A percentile compares a stretch with the other conserved stretches of the same genome.
Conservation (phyloP, 37 sponge, comb jelly and placozoan genomes). For the Ephydatia muelleri region DNA sequence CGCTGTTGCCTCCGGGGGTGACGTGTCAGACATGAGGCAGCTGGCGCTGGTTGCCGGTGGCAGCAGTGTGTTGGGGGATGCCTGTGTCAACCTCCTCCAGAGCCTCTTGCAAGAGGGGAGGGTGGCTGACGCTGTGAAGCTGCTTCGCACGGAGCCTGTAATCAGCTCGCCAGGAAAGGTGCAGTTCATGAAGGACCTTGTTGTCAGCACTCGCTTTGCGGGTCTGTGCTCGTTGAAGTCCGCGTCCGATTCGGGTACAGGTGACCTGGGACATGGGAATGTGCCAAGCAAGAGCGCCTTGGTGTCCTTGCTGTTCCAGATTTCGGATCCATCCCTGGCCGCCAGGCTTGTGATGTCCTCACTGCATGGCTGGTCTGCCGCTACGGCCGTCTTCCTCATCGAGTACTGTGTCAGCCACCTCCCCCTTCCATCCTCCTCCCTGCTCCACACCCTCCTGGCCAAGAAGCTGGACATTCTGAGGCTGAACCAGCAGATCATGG, state of each 20-base stretch:
- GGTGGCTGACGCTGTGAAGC: constrained; percentile 15
- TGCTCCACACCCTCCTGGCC: constrained; percentile 11
- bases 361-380: constrained; percentile 55
- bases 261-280: neutral
- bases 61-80: constrained; percentile 28
- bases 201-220: constrained; percentile 21
- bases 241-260: neutral
- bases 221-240: constrained; percentile 8
- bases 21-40: neutral
- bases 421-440: constrained; percentile 29
- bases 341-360: constrained; percentile 50
- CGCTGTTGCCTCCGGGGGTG: neutral
- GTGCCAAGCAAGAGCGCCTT: neutral
- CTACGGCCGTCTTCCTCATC: constrained; percentile 44
- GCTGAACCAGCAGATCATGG: constrained; percentile 45
- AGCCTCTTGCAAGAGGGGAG: constrained; percentile 19
- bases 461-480: constrained; percentile 48
- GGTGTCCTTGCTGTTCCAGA: constrained; percentile 39
- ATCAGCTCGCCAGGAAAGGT: neutral
- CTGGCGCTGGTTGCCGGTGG: constrained; percentile 23
- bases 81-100: constrained; percentile 36
- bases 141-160: constrained; percentile 45
- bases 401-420: constrained; percentile 45
- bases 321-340: constrained; percentile 44
- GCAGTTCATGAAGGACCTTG: constrained; percentile 22